Evolutionary conservation across 2,888 invertebrate genomes (phyloP).

Genomic region (Chaetogeoica ovagalla): DNA sequence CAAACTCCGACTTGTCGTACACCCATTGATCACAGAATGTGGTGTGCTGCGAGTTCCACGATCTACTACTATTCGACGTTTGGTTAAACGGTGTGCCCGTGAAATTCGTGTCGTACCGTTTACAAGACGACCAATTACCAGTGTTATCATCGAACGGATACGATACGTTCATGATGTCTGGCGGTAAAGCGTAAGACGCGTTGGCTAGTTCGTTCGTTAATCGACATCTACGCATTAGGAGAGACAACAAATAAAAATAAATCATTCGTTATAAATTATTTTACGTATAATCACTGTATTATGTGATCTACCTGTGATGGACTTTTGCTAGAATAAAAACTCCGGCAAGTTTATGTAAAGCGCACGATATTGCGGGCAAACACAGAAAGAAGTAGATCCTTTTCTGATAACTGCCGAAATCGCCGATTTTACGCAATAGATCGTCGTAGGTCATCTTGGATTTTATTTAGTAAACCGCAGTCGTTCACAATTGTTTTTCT

Average conservation of each 20-base stretch:
- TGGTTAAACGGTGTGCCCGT: slow-evolving; percentile 57
- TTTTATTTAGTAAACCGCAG: too few relatives aligned
- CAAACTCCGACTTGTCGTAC: slow-evolving; percentile 66
- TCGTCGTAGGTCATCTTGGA: slow-evolving; percentile 71
- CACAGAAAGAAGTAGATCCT: slow-evolving; percentile 71
- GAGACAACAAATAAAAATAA: not conserved
- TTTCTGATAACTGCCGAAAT: slow-evolving; percentile 72
- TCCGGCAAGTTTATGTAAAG: slow-evolving; percentile 73
- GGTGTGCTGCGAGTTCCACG: slow-evolving; percentile 55
- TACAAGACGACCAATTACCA: slow-evolving; percentile 64
- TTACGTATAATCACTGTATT: too few relatives aligned
- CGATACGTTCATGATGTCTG: slow-evolving; percentile 61
- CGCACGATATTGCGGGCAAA: slow-evolving; percentile 72
- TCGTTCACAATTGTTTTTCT: too few relatives aligned
- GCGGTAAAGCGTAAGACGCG: slow-evolving; percentile 62
- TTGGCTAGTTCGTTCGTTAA: slow-evolving; percentile 65
- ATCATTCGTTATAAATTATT: too few relatives aligned
- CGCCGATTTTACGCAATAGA: slow-evolving; percentile 69
- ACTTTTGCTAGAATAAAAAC: slow-evolving; percentile 72
- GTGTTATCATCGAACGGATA: slow-evolving; percentile 64
- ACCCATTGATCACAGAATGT: slow-evolving; percentile 65
- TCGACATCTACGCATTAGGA: slow-evolving; percentile 63
- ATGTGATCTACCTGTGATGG: slow-evolving; percentile 63
- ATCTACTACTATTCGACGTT: slow-evolving; percentile 52
- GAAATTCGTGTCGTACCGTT: slow-evolving; percentile 61